Evolutionary conservation across 2,113 vertebrate genomes (phyloP).

Genomic region (Asarcornis scutulata): DNA sequence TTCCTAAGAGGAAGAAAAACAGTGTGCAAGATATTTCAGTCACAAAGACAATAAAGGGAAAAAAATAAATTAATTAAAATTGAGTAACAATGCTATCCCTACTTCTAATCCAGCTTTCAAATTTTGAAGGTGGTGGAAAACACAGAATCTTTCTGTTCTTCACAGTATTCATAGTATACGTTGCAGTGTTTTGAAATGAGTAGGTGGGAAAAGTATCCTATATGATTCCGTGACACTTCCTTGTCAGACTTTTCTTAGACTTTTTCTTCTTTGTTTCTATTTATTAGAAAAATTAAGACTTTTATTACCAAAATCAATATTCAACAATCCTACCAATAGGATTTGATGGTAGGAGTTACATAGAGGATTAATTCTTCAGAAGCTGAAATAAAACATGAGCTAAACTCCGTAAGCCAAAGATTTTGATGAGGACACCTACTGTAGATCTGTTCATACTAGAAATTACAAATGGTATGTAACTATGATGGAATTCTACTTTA

Average conservation of each 20-base stretch:
- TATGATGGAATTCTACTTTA: neutral
- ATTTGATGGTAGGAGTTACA: neutral
- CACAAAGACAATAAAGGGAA: constrained; percentile 1
- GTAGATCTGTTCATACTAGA: neutral
- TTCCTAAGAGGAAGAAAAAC: neutral
- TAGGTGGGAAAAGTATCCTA: neutral
- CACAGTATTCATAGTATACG: neutral
- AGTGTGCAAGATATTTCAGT: neutral
- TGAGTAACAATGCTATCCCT: neutral
- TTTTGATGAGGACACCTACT: neutral
- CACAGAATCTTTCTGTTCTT: neutral
- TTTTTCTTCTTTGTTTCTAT: neutral
- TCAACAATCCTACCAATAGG: neutral
- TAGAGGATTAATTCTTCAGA: neutral
- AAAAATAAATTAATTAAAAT: neutral
- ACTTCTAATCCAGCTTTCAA: neutral
- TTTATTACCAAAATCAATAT: neutral
- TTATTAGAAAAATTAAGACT: neutral
- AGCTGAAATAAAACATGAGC: neutral
- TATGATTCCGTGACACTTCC: neutral
- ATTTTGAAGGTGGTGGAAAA: neutral
- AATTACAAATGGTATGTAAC: neutral
- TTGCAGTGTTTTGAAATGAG: neutral
- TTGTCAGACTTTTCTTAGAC: neutral
- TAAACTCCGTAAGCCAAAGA: neutral